These are phyloP conservation scores for Drosophila busckii DNA, from an alignment of 1,140 invertebrate species.

Conservation along the genomic window DNA sequence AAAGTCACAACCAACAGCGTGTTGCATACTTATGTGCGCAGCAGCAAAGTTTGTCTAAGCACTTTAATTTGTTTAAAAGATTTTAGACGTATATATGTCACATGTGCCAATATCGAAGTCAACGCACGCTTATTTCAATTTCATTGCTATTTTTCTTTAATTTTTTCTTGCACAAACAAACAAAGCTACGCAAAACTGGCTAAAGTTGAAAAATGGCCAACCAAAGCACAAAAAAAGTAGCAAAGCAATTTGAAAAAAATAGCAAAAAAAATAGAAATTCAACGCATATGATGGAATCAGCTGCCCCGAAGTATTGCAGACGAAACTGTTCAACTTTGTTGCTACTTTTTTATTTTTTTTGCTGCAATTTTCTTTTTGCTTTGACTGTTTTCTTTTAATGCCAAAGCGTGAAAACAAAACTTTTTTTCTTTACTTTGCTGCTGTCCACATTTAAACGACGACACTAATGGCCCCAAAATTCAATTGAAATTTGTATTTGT, in stretches of 20 bases:
- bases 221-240: conserved; percentile 24
- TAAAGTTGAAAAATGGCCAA: conserved; percentile 44
- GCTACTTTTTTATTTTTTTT: conserved; percentile 24
- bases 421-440: conserved; percentile 29
- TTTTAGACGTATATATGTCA: neutral
- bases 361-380: conserved; percentile 7
- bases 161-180: conserved; percentile 66
- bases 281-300: no score
- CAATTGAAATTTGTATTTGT: conserved; percentile 62
- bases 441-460: conserved; percentile 45
- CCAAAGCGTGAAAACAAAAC: conserved; percentile 72
- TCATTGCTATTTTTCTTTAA: conserved; percentile 66
- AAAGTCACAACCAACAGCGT: conserved; percentile 53
- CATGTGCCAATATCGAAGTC: conserved; percentile 23
- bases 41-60: conserved; percentile 23
- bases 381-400: conserved; percentile 69
- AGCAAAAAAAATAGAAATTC: no score
- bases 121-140: conserved; percentile 52
- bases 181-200: conserved; percentile 38
- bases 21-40: conserved; percentile 56
- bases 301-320: conserved; percentile 43
- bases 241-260: neutral
- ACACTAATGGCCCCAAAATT: conserved; percentile 68
- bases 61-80: no score
- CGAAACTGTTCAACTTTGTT: conserved; percentile 66